Conservation (phyloP, 2,797 vertebrate species). For the Pogonophryne albipinna region DNA sequence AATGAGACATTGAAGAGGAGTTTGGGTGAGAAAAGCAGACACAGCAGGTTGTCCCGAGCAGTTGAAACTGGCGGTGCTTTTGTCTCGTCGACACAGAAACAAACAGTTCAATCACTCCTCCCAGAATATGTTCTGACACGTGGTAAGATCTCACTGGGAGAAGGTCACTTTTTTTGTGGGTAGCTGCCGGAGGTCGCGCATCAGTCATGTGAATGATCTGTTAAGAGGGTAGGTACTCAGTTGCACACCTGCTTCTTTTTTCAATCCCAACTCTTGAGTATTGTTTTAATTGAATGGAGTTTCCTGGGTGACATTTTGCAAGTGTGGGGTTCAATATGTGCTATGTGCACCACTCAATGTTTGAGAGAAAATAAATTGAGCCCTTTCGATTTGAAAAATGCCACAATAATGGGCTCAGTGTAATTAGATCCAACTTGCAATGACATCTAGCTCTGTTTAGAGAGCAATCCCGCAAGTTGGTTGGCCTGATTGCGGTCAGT, state of each 20-base stretch:
- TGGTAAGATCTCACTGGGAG: conserved; percentile 69
- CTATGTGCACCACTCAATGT: not conserved
- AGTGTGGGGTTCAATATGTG: conserved; percentile 35
- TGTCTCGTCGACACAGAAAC: conserved; percentile 71
- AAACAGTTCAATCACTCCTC: conserved; percentile 81
- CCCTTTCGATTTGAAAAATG: conserved; percentile 38
- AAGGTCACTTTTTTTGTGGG: conserved; percentile 69
- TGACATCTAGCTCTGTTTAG: conserved; percentile 61
- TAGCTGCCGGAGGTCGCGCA: conserved; percentile 71
- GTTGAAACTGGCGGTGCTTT: conserved; percentile 61
- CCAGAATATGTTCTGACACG: conserved; percentile 71
- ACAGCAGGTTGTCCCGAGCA: conserved; percentile 60
- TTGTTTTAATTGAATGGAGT: conserved; percentile 46
- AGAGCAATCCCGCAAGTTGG: conserved; percentile 51
- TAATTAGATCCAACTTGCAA: conserved; percentile 63
- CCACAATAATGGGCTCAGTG: conserved; percentile 37
- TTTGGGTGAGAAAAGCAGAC: conserved; percentile 51
- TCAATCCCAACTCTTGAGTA: conserved; percentile 30
- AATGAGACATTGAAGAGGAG: conserved; percentile 60
- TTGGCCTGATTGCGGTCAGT: conserved; percentile 66
- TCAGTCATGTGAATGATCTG: conserved; percentile 79
- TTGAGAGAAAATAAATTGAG: conserved; percentile 35
- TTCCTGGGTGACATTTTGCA: conserved; percentile 45
- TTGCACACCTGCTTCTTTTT: conserved; percentile 72
- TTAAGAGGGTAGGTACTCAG: conserved; percentile 57